These are phyloP conservation scores for Coptotermes formosanus DNA, from an alignment of 1,140 invertebrate genomes.

Conservation along the genomic window DNA sequence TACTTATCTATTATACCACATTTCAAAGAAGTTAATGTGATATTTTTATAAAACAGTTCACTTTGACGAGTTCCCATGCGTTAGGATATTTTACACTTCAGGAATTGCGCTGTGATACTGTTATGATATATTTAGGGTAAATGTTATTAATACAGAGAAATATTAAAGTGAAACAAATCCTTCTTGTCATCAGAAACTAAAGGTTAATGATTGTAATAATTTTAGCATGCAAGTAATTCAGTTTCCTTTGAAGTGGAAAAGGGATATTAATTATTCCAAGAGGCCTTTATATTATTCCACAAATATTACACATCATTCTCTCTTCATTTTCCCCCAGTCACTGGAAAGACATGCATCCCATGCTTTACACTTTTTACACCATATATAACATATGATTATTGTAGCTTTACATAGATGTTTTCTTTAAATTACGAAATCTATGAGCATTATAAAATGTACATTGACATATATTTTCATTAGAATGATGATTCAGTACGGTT, in stretches of 20 bases:
- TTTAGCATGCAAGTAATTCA: background rate
- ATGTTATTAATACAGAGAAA: too few relatives aligned
- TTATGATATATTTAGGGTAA: too few relatives aligned
- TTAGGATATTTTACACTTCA: too few relatives aligned
- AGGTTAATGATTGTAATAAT: too few relatives aligned
- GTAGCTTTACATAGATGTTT: background rate
- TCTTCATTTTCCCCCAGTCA: background rate
- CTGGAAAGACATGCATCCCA: background rate
- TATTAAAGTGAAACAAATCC: too few relatives aligned
- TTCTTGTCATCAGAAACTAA: too few relatives aligned
- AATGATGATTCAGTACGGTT: background rate
- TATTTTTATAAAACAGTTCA: too few relatives aligned
- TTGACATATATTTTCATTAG: background rate
- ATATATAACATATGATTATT: constrained; percentile 1
- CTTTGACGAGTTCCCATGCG: too few relatives aligned
- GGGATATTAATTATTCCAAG: background rate
- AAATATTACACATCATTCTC: background rate
- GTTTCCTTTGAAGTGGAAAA: background rate
- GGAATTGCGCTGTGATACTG: too few relatives aligned
- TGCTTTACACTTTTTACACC: constrained; percentile 1
- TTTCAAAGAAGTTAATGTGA: too few relatives aligned
- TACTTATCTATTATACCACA: too few relatives aligned
- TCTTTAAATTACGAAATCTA: constrained; percentile 9
- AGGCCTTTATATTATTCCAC: constrained; percentile 1
- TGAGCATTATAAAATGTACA: constrained; percentile 17